Base-by-base conservation (phyloP, 1,140 invertebrate species). In the Paralvinella palmiformis region DNA sequence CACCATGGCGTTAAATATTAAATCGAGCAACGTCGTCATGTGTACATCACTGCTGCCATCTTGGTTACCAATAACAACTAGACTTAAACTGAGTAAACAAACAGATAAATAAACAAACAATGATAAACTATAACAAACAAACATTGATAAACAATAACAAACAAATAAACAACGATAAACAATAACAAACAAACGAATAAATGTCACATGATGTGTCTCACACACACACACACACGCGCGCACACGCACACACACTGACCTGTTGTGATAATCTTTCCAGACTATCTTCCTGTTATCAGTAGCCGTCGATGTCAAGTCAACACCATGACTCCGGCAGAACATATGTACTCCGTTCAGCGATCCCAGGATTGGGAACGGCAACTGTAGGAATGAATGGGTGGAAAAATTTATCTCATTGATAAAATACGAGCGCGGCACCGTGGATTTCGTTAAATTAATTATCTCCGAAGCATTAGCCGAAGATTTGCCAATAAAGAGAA, bases 291-390 rank as follows among this genome's bases (percentile, higher is more conserved):
- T 85, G 71, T 89, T 87, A 55, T 87, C 83, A 48, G 87, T 86
- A 53, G 85, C 76, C 0, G 88, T 88, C 27, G 84, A 84, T 36
- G 87, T 73, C 5, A 92, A 73, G 68, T 85, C 81, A 41, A 89
- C 83, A 41, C 85, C 84, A 60, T 89, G 86, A 2, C 86, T 86
- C 73, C 88, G 88, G 1, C 88, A 84, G 81, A 90, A 91, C 85
- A 91, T 88, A 68, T 91, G 88, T n/a, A 91, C 86, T 5, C 89
- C 89, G 83, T 91, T 91, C 24, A 91, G 72, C 1, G 88, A 89
- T n/a, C 88, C 89, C 63, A 90, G 85, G 56, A 88, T 85, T 27
- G 89, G 88, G 78, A 90, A 91, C 5, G 88, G 86, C 64, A 91
- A 80, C 89, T 91, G 71, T 27, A 84, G 85, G 61, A 68, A 53